Evolutionary conservation across 2,888 invertebrate genomes (phyloP), one percentile per base, ranked within the genome.

Genomic region (Dinocampus coccinellae): DNA sequence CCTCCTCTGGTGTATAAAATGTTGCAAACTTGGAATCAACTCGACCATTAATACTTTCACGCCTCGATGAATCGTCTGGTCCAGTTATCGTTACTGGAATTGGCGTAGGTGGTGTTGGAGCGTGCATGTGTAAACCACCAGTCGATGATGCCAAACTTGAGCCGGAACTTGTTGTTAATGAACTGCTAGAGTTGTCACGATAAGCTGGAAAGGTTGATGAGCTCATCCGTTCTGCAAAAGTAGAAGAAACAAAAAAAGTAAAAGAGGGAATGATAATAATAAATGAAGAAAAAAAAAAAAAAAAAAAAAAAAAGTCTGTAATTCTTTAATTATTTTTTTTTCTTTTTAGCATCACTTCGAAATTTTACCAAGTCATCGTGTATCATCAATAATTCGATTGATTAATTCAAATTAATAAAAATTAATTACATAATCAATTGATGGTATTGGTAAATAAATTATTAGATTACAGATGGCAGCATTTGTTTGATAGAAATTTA

Each of bases 141-240:
- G 79, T 80, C 34, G 85, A 85, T 20, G 86, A 84, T 53, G 82
- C 84, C 74, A 82, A 77, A 76, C 85, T 84, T 68, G 85, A 83
- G 64, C 83, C 82, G 70, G 89, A 82, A 79, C 84, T 85, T 81
- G 72, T 85, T 78, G 92, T 92, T 63, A 92, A 89, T 57, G 92
- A 92, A 78, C 91, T 92, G 66, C 92, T 84, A 3, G 92, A 92
- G 78, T 91, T 92, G 78, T 92, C 91, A 22, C 88, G 83, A 73
- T 88, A 83, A 36, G 87, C 85, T 24, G 88, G 87, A 74, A 89
- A 89, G 10, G 86, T 82, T 22, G 79, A 86, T 75, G 77, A 85
- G 75, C 86, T 87, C 73, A 87, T 82, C 16, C 87, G 87, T 78
- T 89, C 89, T 89, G 82, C 77, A 55, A 82, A 77, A 68, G n/a